These are phyloP conservation scores for Dolichotis patagonum DNA, from an alignment of 2,113 vertebrate genomes.

Conservation along the genomic window DNA sequence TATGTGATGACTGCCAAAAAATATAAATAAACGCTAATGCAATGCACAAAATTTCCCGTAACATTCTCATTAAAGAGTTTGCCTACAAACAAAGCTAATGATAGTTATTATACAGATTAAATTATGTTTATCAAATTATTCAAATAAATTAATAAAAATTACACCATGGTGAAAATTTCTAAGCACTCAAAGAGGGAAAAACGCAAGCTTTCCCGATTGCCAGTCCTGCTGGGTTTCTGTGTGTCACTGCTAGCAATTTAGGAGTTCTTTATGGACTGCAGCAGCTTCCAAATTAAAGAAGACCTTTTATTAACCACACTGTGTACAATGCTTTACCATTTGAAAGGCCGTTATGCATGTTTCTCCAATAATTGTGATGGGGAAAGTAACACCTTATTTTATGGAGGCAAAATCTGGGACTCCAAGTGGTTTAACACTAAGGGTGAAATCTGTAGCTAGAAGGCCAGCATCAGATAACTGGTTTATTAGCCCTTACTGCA, in stretches of 20 bases:
- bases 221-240: constrained; percentile 51
- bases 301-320: not conserved
- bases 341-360: not conserved
- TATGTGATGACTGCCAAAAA: constrained; percentile 47
- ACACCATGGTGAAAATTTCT: constrained; percentile 38
- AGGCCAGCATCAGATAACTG: not conserved
- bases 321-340: not conserved
- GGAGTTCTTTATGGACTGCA: not conserved
- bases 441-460: not conserved
- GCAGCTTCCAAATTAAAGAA: constrained; percentile 1
- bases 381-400: not conserved
- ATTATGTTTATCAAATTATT: constrained; percentile 74
- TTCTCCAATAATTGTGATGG: not conserved
- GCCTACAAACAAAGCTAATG: constrained; percentile 71
- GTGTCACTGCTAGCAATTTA: not conserved
- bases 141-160: constrained; percentile 78
- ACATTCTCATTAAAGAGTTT: constrained; percentile 71
- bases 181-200: constrained; percentile 56
- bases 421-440: not conserved
- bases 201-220: not conserved
- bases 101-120: constrained; percentile 70
- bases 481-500: not conserved
- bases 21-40: constrained; percentile 61
- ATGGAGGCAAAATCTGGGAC: not conserved
- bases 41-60: constrained; percentile 42